Base-by-base conservation (phyloP, 2,888 invertebrate genomes). In the Lithophane socia region DNA sequence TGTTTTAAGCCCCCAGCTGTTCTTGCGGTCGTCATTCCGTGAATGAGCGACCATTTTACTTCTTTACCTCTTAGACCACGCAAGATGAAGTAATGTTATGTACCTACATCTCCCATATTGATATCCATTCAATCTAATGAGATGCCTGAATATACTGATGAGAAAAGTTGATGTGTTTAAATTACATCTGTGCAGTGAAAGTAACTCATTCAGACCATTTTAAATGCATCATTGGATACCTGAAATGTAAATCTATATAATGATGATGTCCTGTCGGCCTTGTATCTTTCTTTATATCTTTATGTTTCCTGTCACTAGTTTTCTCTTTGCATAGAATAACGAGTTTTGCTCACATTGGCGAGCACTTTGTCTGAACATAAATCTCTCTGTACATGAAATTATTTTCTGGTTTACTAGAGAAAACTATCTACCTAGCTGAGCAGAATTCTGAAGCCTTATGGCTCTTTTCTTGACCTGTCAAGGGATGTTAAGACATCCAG, bases 261-360 rank as follows among this genome's bases (percentile, higher is more conserved):
- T 77, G 77, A 81, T 81, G 47, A 47, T 71, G 74, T 79, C 77
- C 44, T 47, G 37, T 12, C 54, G 52, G 64, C 68, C 63, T 82
- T 77, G 37, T 24, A 44, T 47, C 67, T 65, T 65, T 54, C 24
- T 77, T 21, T 18, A 65, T 8, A 61, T 56, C 47, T 54, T 42
- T 58, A 9, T 52, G 10, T 60, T 82, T 69, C 79, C 79, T 77
- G 47, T 29, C 64, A 54, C 37, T 21, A 82, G 82, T 69, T 80
- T 80, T 80, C 83, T 82, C 79, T 80, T 65, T 69, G 60, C 77
- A 82, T 82, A 76, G 65, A 82, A 54, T 60, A 82, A 79, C 64
- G 4, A 65, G 68, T 77, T 82, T 42, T 65, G 47, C 77, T 29
- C 68, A 60, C 37, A 24, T 68, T 76, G 16, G n/a, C 52, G 24